Percentiles rank a stretch among this genome's conserved stretches.
Conservation (phyloP, 2,113 vertebrate species). For the Hemicordylus capensis region DNA sequence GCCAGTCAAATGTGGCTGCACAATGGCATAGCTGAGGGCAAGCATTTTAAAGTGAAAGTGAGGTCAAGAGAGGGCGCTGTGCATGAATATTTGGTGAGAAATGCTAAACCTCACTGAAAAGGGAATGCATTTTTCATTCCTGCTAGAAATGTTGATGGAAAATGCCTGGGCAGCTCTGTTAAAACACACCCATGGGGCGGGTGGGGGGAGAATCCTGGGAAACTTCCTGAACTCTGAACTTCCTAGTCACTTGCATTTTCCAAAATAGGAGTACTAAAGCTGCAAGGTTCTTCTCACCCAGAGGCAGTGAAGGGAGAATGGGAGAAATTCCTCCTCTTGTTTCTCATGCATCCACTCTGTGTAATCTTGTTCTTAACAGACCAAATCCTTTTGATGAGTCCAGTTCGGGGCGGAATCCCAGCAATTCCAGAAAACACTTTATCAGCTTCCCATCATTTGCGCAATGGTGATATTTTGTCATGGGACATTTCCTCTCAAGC, state of each 20-base stretch:
- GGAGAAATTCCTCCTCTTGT: background rate
- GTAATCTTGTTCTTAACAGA: constrained; percentile 4
- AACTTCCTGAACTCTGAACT: background rate
- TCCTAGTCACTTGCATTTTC: background rate
- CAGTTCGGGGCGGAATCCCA: background rate
- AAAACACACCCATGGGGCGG: background rate
- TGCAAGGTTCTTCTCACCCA: background rate
- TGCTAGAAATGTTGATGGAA: background rate
- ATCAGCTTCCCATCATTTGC: background rate
- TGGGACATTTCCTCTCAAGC: constrained; percentile 7
- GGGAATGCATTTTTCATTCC: background rate
- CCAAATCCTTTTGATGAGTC: background rate
- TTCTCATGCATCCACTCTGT: background rate
- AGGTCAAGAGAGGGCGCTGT: background rate
- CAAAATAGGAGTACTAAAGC: background rate
- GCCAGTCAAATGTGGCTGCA: background rate
- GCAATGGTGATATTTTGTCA: constrained; percentile 14
- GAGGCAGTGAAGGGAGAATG: background rate
- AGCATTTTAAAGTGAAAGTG: background rate
- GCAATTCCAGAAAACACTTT: background rate
- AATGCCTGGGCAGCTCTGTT: background rate
- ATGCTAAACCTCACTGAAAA: background rate
- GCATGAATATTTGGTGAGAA: background rate
- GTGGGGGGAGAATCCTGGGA: background rate
- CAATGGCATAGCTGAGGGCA: background rate